Conservation (phyloP, 2,797 vertebrate genomes). For the Xenentodon cancila region DNA sequence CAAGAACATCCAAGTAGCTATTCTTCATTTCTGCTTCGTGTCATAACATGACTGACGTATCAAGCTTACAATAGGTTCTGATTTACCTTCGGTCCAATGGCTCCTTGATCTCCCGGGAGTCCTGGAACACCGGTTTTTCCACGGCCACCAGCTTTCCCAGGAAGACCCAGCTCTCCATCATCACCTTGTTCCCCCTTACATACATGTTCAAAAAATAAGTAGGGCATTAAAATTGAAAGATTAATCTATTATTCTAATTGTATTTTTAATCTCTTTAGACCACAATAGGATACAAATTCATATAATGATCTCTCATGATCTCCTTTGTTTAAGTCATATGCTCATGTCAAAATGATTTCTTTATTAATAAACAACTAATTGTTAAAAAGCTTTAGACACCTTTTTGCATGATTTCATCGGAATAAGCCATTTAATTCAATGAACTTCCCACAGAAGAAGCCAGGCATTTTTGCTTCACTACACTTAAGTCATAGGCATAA, state of each 20-base stretch:
- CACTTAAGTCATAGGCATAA: too few species aligned
- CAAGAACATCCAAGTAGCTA: neutral
- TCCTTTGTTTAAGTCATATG: neutral
- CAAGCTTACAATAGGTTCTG: neutral
- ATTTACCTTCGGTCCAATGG: conserved; percentile 91
- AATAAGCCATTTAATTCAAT: neutral
- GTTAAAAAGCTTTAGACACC: neutral
- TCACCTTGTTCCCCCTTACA: conserved; percentile 94
- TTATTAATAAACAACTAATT: neutral
- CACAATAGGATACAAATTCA: neutral
- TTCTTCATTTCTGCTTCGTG: neutral
- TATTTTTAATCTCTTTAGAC: neutral
- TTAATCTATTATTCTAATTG: neutral
- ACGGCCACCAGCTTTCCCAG: conserved; percentile 87
- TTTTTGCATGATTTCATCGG: neutral
- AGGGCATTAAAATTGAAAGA: neutral
- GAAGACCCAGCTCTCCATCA: conserved; percentile 88
- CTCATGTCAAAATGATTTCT: too few species aligned
- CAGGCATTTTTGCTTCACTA: too few species aligned
- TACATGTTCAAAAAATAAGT: conserved; percentile 9
- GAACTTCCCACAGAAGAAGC: too few species aligned
- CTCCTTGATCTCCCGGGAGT: conserved; percentile 93
- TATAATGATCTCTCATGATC: neutral
- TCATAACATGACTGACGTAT: neutral
- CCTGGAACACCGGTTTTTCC: conserved; percentile 91